Base-by-base conservation (phyloP, 2,113 vertebrate genomes). In the Ictalurus furcatus region DNA sequence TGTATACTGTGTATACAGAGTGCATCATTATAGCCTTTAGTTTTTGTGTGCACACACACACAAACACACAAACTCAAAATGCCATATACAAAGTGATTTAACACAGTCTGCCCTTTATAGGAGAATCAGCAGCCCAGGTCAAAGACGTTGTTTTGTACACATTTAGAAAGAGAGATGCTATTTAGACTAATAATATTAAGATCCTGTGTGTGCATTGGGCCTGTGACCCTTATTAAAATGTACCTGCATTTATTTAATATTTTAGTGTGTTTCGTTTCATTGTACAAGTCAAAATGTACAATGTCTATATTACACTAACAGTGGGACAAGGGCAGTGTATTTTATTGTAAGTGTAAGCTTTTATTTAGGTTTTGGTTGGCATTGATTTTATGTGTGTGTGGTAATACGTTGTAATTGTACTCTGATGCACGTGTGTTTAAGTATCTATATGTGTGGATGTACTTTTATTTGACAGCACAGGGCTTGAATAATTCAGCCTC, bases 151-250 rank as follows among this genome's bases (percentile, higher is more conserved):
- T 89, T 89, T 85, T 89, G 88, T 89, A 67, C 76, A 86, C 88
- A 89, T 67, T 40, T 81, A 58, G 48, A 69, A 84, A 63, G 61
- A 71, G 83, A 74, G n/a, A 79, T 30, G 23, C 1, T 89, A 89
- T 85, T 89, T 89, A 30, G 63, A 80, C 30, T 81, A 79, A 85
- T 69, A 89, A 89, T 63, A 89, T 37, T 34, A 89, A 40, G 44
- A 54, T 13, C 5, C 1, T 58, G 56, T 56, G 12, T 12, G 17
- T 63, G 71, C 28, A 28, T 28, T 48, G 59, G 73, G 30, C 48
- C 4, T 85, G 59, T 85, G 83, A 89, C 71, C 61, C 3, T 88
- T 21, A 16, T 54, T 83, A 85, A 85, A 65, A 11, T 44, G 25
- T 44, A 52, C 58, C 58, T 34, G 48, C 34, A n/a, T 81, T 48